Base-by-base conservation (phyloP, 2,888 invertebrate species). In the Folsomia manolachei region DNA sequence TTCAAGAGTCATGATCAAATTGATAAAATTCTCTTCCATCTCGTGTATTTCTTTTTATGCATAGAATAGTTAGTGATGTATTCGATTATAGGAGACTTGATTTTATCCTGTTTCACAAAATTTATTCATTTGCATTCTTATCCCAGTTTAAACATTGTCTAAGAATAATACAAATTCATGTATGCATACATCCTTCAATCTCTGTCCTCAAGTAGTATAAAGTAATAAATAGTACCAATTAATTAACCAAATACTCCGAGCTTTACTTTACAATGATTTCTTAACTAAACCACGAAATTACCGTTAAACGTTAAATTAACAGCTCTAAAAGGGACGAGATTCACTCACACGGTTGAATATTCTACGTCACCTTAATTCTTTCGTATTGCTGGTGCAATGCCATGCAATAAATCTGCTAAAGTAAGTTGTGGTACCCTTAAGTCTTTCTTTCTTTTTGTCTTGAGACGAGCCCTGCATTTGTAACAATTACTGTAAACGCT, bases 381-480 rank as follows among this genome's bases (percentile, higher is more conserved):
- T 14, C 39, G 14, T 39, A 9, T 14, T 39, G 39, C 39, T 39
- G 39, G 4, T 39, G 39, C 14, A 14, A 39, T 39, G 39, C 7
- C 39, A 14, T 39, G 39, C 14, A 39, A 64, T 64, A 27, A 64
- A 64, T 64, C 19, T 64, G 27, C n/a, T 21, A 62, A 18, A 21
- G 9, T 2, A 18, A 56, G n/a, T 11, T 62, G 14, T 62, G 21
- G n/a, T 60, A 60, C 60, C 60, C 60, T 4, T 60, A 4, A 7
- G 19, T 60, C n/a, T 4, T 4, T 60, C 19, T n/a, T 7, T 60
- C 9, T n/a, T 4, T 60, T 7, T 7, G n/a, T 60, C n/a, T 23
- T 66, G 65, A 66, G 65, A 66, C 65, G 51, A 66, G n/a, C n/a
- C n/a, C n/a, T n/a, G 65, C 65, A 66, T 66, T 66, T 66, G 65